A percentile compares a stretch with the other conserved stretches of the same genome.
phyloP scores from a whole-genome alignment of 2,888 invertebrate species.

The Stegophylla sp. region DNA sequence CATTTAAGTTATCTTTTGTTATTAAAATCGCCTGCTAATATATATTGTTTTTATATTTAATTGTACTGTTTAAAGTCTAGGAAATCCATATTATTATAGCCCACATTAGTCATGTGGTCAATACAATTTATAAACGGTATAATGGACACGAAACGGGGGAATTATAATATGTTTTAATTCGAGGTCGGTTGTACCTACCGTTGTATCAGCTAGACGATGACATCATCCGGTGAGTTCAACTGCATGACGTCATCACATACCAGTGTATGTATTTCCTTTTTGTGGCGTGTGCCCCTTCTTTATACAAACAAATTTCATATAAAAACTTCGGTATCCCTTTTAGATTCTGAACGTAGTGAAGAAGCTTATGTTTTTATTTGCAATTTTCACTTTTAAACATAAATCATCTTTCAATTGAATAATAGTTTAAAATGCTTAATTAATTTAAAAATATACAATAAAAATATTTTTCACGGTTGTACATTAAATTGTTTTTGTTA shows the following conservation, averaged over 20 bases:
- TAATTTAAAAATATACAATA: neutral
- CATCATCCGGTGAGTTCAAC: constrained; percentile 51
- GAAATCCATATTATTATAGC: constrained; percentile 4
- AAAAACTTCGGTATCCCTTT: neutral
- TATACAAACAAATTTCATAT: constrained; percentile 10
- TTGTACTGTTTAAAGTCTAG: neutral
- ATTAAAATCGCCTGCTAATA: neutral
- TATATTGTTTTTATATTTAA: neutral
- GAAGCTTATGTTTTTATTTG: too few species aligned
- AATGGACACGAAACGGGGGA: constrained; percentile 7
- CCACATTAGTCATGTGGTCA: constrained; percentile 42
- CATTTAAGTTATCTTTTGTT: neutral
- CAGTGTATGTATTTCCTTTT: constrained; percentile 32
- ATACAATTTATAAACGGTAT: constrained; percentile 14
- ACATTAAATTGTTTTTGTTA: too few species aligned
- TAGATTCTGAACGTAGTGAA: too few species aligned
- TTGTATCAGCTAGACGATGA: constrained; percentile 54
- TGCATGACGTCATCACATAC: constrained; percentile 56
- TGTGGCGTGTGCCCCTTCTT: constrained; percentile 18
- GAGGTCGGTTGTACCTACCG: constrained; percentile 47
- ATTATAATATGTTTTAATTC: constrained; percentile 43
- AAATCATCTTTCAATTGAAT: neutral
- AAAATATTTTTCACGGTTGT: neutral
- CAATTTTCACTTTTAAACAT: neutral
- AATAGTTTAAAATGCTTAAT: neutral